Conservation (phyloP, 2,113 vertebrate genomes). For the Sylvilagus bachmani region DNA sequence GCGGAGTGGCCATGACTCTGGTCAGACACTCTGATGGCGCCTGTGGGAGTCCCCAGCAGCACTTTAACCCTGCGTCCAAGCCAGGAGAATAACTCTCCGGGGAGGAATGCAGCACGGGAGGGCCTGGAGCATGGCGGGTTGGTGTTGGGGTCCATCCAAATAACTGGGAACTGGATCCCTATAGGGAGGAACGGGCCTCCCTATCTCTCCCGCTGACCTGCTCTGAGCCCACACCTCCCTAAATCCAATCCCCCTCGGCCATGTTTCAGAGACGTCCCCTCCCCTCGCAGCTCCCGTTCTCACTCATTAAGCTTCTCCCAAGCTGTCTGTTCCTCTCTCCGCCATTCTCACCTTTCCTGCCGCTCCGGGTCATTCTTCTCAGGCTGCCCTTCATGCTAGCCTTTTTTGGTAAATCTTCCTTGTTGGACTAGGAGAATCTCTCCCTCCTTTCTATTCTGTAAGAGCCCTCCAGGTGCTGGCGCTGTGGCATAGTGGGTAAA, state of each 20-base stretch:
- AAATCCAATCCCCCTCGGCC: neutral
- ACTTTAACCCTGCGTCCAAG: too few species aligned
- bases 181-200: too few species aligned
- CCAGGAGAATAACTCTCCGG: neutral
- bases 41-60: accelerated
- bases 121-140: neutral
- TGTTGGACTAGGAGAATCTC: neutral
- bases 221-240: neutral
- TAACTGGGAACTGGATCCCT: constrained; percentile 27
- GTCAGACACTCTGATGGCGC: neutral
- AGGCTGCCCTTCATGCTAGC: neutral
- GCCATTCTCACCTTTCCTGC: neutral
- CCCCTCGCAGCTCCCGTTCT: neutral
- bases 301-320: neutral
- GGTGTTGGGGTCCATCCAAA: constrained; percentile 6
- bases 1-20: too few species aligned
- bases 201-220: neutral
- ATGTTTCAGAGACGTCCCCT: neutral
- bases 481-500: too few species aligned
- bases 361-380: neutral
- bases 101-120: neutral
- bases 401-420: neutral
- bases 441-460: neutral
- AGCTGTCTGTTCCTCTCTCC: neutral
- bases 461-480: neutral